phyloP scores from a whole-genome alignment of 2,113 vertebrate genomes.

The Rhynchomys soricoides region DNA sequence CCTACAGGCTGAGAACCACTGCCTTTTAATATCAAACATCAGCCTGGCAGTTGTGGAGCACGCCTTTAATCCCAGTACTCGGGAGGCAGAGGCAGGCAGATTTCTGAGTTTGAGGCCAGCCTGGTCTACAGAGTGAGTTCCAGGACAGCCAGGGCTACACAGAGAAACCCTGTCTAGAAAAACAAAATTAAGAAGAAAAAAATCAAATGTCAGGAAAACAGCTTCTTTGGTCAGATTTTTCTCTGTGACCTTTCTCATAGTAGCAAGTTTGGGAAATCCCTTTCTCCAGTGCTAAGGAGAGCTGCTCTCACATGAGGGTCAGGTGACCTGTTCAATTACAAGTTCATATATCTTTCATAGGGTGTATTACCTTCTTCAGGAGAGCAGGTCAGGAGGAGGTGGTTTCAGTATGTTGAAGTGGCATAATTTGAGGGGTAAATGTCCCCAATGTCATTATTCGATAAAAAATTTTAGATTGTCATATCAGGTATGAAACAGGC shows the following conservation, averaged over 20 bases:
- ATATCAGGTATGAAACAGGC: constrained; percentile 50
- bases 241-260: not conserved
- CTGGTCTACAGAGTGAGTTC: no score
- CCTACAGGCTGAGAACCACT: not conserved
- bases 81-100: no score
- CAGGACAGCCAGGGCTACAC: no score
- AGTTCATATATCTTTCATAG: not conserved
- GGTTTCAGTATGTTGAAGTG: not conserved
- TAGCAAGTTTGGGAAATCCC: no score
- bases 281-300: not conserved
- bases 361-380: not conserved
- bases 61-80: no score
- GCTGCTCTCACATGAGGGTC: not conserved
- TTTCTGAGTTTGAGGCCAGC: no score
- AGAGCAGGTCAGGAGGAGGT: not conserved
- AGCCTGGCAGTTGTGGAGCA: no score
- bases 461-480: constrained; percentile 58
- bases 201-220: no score
- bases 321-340: not conserved
- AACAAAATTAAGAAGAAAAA: no score
- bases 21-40: not conserved
- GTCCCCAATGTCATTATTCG: not conserved
- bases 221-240: not conserved
- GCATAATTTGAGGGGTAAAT: not conserved
- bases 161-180: no score